phyloP scores from a whole-genome alignment of 2,888 invertebrate genomes.

The Drosophila antonietae region DNA sequence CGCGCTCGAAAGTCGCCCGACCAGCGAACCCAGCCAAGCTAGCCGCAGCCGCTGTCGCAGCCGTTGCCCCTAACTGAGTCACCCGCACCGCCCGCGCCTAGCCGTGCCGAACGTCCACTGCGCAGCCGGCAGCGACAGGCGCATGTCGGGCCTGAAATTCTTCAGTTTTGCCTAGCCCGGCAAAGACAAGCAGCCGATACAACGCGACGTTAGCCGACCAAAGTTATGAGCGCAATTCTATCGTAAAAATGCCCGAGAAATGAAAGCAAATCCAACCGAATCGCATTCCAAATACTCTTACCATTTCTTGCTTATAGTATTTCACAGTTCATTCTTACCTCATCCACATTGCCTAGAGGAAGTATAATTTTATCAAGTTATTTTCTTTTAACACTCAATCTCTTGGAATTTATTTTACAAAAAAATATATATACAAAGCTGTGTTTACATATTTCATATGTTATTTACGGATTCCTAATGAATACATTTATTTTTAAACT shows the following conservation, averaged over 20 bases:
- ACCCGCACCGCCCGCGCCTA: neutral
- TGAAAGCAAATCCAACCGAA: constrained; percentile 17
- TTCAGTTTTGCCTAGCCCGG: constrained; percentile 55
- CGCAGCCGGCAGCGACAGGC: constrained; percentile 56
- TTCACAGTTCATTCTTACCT: no score
- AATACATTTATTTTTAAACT: no score
- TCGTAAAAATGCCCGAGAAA: constrained; percentile 77
- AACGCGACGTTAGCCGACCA: constrained; percentile 53
- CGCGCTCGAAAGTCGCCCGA: constrained; percentile 59
- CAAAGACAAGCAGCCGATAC: constrained; percentile 66
- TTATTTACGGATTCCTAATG: no score
- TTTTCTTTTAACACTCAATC: no score
- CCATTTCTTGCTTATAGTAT: neutral
- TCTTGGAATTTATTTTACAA: no score
- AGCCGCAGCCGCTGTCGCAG: neutral
- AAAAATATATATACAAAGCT: no score
- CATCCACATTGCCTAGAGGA: no score
- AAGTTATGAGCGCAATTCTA: constrained; percentile 80
- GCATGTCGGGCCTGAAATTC: constrained; percentile 72
- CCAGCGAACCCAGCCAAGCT: constrained; percentile 29
- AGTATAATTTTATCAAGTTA: no score
- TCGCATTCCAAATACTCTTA: constrained; percentile 33
- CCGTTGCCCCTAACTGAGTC: no score
- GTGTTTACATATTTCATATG: no score
- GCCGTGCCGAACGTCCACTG: constrained; percentile 12